These are phyloP conservation scores for Smutsia temminckii DNA, from an alignment of 2,797 vertebrate genomes.

Conservation along the genomic window DNA sequence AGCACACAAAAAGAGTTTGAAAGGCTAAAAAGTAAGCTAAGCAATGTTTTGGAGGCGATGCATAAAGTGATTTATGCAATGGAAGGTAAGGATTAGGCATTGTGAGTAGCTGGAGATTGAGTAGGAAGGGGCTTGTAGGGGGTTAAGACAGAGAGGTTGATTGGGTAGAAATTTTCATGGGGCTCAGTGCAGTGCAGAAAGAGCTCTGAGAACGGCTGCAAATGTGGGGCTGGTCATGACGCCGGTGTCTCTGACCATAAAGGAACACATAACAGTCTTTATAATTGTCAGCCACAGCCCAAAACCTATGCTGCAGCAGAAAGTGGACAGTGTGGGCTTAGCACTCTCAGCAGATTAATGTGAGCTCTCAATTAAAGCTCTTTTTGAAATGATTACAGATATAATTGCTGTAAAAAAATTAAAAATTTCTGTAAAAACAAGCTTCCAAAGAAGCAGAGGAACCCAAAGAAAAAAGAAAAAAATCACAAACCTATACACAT, in stretches of 20 bases:
- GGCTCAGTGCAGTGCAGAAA: rapidly evolving
- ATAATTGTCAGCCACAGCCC: rapidly evolving
- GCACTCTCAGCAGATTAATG: rapidly evolving
- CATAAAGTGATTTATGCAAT: rapidly evolving
- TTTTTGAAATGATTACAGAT: neutral
- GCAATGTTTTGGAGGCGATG: neutral
- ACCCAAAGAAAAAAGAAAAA: neutral
- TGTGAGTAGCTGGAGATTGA: rapidly evolving
- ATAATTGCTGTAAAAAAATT: neutral
- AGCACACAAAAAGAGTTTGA: neutral
- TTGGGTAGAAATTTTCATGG: neutral
- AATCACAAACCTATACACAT: neutral
- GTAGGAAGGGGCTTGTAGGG: rapidly evolving
- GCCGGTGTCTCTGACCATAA: rapidly evolving
- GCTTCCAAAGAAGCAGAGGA: neutral
- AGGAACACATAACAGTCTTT: rapidly evolving
- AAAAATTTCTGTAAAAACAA: neutral
- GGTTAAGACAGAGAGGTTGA: rapidly evolving
- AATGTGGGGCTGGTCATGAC: rapidly evolving
- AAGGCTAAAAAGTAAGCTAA: neutral
- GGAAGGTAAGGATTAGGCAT: rapidly evolving
- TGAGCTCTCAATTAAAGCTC: neutral
- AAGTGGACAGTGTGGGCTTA: rapidly evolving
- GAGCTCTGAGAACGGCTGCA: neutral
- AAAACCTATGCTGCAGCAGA: rapidly evolving